Base-by-base conservation (phyloP, 2,113 vertebrate genomes). In the Columba janthina region DNA sequence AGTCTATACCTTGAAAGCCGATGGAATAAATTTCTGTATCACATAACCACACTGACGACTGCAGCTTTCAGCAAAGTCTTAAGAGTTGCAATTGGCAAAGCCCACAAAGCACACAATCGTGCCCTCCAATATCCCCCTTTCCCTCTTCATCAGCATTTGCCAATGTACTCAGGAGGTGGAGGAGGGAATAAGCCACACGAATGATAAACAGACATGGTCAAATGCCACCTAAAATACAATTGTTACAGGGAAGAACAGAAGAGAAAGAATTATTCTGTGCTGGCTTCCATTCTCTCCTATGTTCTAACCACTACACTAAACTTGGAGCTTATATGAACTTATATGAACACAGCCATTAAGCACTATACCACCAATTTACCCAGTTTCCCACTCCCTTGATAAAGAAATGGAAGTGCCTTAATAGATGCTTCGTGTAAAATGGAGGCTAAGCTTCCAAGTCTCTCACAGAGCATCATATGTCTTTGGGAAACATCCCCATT, bases 11-110 rank as follows among this genome's bases (percentile, higher is more conserved):
- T 96, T 96, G 78, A 97, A 96, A 89, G 54, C 86, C 15, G 6
- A 74, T 62, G 88, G 93, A 88, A 94, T 86, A 85, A 53, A 94
- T 94, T 96, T 94, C 86, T 93, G 92, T 46, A 94, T 88, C 91
- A 88, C 82, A 88, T 66, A 86, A 85, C 85, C 60, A 75, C 61
- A 60, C 66, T 53, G 74, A 91, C 0, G 31, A 64, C 54, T 75
- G 78, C 86, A 85, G 85, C 94, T 94, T 86, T 92, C 71, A 86
- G 72, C 65, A 73, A 77, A 94, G 60, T 85, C 83, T 92, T 70
- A 74, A 90, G 84, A 96, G 79, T 42, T 92, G 75, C 83, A 72
- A 53, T 53, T 54, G 93, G 51, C 78, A 92, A 81, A 84, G 84
- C 15, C 15, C 57, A 75, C 40, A 40, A 40, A 40, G 40, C 40